Percentiles rank a stretch among this genome's conserved stretches.
These are phyloP conservation scores for Hyposoter dolosus DNA, from an alignment of 2,888 invertebrate genomes.

Conservation along the genomic window DNA sequence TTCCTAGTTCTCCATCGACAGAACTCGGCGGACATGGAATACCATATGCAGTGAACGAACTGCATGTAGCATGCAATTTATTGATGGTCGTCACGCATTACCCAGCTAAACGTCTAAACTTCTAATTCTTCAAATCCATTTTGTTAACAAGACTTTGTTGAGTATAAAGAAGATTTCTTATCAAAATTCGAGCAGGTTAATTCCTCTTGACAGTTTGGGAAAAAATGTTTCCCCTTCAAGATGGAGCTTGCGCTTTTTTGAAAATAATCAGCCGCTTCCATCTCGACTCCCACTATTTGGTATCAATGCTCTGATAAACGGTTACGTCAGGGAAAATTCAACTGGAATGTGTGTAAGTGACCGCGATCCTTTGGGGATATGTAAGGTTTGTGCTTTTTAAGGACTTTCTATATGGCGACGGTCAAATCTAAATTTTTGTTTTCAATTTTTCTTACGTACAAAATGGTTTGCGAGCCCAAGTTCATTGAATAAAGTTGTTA, in stretches of 20 bases:
- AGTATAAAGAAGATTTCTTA: background rate
- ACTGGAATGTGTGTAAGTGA: background rate
- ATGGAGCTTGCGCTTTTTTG: background rate
- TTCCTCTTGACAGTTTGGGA: background rate
- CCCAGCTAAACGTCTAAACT: background rate
- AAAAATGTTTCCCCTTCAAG: background rate
- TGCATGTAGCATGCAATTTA: background rate
- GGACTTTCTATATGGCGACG: too few relatives aligned
- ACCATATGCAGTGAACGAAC: background rate
- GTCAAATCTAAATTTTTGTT: too few relatives aligned
- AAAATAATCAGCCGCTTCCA: background rate
- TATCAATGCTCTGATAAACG: constrained; percentile 21
- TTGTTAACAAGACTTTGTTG: background rate
- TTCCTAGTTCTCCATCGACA: background rate
- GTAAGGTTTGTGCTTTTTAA: background rate
- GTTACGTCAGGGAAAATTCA: constrained; percentile 12
- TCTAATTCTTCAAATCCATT: background rate
- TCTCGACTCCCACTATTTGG: background rate
- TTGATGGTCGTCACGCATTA: background rate
- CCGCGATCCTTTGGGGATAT: background rate
- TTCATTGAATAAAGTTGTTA: too few relatives aligned
- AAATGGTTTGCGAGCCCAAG: too few relatives aligned
- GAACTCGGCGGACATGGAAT: background rate
- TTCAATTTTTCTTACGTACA: too few relatives aligned
- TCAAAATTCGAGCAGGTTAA: background rate